These are phyloP conservation scores for Drosophila ezoana DNA, from an alignment of 2,888 invertebrate species.

Conservation along the genomic window DNA sequence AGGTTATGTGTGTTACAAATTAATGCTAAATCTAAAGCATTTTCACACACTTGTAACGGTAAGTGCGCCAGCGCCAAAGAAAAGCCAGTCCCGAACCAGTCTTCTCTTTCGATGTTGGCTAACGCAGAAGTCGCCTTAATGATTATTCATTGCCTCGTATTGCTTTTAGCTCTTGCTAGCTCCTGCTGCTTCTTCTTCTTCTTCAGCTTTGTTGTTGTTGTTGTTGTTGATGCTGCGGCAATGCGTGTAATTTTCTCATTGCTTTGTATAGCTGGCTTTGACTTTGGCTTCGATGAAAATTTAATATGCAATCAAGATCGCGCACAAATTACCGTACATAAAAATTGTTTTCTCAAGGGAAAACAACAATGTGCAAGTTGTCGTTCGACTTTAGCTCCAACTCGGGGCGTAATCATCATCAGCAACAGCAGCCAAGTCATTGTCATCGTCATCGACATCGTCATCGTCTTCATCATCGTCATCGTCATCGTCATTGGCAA, in stretches of 20 bases:
- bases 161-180: slow-evolving; percentile 26
- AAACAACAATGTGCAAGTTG: slow-evolving; percentile 73
- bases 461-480: slow-evolving; percentile 22
- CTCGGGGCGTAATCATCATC: slow-evolving; percentile 27
- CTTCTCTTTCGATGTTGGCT: slow-evolving; percentile 39
- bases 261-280: slow-evolving; percentile 54
- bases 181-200: slow-evolving; percentile 12
- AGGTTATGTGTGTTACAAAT: slow-evolving; percentile 64
- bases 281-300: slow-evolving; percentile 68
- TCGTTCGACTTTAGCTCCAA: slow-evolving; percentile 55
- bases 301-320: slow-evolving; percentile 81
- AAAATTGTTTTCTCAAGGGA: slow-evolving; percentile 79
- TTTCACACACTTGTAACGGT: slow-evolving; percentile 78
- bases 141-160: slow-evolving; percentile 74
- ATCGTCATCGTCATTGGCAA: slow-evolving; percentile 36
- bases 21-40: slow-evolving; percentile 78
- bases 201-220: slow-evolving; percentile 27
- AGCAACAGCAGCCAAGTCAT: slow-evolving; percentile 14
- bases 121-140: slow-evolving; percentile 65
- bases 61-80: slow-evolving; percentile 41
- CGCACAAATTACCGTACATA: slow-evolving; percentile 78
- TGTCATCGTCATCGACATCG: slow-evolving; percentile 21
- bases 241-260: slow-evolving; percentile 80
- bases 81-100: slow-evolving; percentile 42
- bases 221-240: slow-evolving; percentile 52